Evolutionary conservation across 2,797 vertebrate genomes (phyloP).

Genomic region (Aeoliscus strigatus): DNA sequence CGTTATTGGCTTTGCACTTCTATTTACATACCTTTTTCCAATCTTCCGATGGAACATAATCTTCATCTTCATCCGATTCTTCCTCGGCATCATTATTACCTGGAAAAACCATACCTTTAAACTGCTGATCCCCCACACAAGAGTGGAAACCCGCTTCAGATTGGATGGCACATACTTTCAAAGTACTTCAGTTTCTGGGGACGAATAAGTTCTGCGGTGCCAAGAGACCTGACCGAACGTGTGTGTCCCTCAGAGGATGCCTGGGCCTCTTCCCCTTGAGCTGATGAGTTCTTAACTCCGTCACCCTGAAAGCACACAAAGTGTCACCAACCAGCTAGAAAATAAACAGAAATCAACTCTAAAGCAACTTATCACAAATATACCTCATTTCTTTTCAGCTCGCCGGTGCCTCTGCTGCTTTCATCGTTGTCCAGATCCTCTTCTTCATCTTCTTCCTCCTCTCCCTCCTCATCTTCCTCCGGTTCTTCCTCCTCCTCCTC

Average conservation of each 20-base stretch:
- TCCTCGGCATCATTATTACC: conserved; percentile 90
- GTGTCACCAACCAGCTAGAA: too few relatives aligned
- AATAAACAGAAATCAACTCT: too few relatives aligned
- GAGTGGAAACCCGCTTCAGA: too few relatives aligned
- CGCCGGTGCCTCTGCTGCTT: conserved; percentile 88
- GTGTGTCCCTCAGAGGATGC: conserved; percentile 81
- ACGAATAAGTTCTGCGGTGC: conserved; percentile 85
- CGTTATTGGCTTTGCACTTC: too few relatives aligned
- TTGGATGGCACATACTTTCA: conserved; percentile 79
- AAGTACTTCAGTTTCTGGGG: conserved; percentile 90
- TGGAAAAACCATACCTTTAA: conserved; percentile 46
- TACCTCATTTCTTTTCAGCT: conserved; percentile 74
- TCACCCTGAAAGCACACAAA: conserved; percentile 74
- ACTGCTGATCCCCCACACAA: neutral
- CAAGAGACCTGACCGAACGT: conserved; percentile 78
- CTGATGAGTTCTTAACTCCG: conserved; percentile 79
- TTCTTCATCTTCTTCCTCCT: conserved; percentile 85
- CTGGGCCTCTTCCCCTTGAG: conserved; percentile 80
- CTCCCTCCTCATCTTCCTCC: conserved; percentile 81
- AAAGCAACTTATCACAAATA: too few relatives aligned
- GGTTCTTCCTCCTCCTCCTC: conserved; percentile 86
- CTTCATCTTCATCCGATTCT: conserved; percentile 98
- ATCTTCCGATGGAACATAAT: conserved; percentile 97
- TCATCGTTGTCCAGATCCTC: conserved; percentile 75
- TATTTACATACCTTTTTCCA: conserved; percentile 91